These are phyloP conservation scores for Iselma pallidipennis DNA, from an alignment of 2,888 invertebrate species.

Conservation along the genomic window DNA sequence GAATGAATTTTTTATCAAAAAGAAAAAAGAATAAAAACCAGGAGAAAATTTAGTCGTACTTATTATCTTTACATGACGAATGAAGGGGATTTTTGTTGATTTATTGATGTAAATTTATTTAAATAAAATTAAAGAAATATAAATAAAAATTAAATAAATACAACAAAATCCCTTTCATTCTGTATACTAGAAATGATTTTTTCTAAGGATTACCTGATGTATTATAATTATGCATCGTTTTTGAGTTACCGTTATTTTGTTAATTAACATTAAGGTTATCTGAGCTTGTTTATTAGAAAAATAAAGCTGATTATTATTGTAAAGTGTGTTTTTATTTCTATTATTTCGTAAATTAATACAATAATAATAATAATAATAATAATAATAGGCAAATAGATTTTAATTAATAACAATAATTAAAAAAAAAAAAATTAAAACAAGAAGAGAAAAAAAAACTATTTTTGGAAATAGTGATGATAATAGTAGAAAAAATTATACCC, in stretches of 20 bases:
- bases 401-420: background rate
- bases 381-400: too few relatives aligned
- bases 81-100: slow-evolving; percentile 34
- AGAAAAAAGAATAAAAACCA: background rate
- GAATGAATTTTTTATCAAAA: background rate
- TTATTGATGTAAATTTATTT: too few relatives aligned
- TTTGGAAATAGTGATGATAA: background rate
- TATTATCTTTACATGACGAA: slow-evolving; percentile 33
- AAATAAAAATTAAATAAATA: background rate
- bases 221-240: slow-evolving; percentile 50
- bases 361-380: too few relatives aligned
- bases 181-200: slow-evolving; percentile 37
- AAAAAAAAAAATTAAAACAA: too few relatives aligned
- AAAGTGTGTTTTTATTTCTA: slow-evolving; percentile 25
- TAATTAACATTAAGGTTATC: slow-evolving; percentile 56
- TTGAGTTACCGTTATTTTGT: slow-evolving; percentile 58
- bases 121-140: background rate
- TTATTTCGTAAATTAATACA: too few relatives aligned
- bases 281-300: slow-evolving; percentile 57
- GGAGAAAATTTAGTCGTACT: slow-evolving; percentile 40
- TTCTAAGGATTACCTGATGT: slow-evolving; percentile 49
- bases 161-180: slow-evolving; percentile 38
- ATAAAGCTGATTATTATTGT: slow-evolving; percentile 46
- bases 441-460: too few relatives aligned
- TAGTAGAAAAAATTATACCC: background rate